Evolutionary conservation across 1,140 invertebrate species (phyloP), one percentile per base, ranked within the genome.

Genomic region (Drosophila miranda): DNA sequence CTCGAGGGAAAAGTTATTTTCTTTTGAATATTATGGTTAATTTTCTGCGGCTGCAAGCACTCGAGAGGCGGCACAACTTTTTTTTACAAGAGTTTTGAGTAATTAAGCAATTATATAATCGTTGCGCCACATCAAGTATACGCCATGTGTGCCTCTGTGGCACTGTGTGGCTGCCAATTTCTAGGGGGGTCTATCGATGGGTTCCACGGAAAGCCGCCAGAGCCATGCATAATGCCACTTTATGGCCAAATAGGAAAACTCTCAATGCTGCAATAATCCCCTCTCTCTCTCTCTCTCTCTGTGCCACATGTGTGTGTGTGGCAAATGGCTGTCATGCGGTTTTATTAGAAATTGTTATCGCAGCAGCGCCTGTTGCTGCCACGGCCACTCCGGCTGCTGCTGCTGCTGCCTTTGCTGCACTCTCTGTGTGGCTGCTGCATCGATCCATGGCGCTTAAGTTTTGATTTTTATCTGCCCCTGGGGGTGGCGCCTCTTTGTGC

Each of bases 311-410:
- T 44, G n/a, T 53, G 41, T 44, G 57, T 38, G 57, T 46, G 43
- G 53, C 56, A 50, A 66, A 64, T 59, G 58, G 63, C 76, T 86
- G 81, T 86, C 81, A 86, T 86, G 81, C 46, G 81, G 81, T 81
- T 86, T 86, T 86, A 86, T 86, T 86, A 86, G 81, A 86, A 86
- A 86, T 86, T 81, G 81, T 86, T 86, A 86, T 86, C 81, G 63
- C 64, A 57, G 63, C 64, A 57, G 74, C 53, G 80, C 80, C 80
- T 83, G 80, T 83, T 83, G 75, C 79, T 67, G 69, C 69, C 50
- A 46, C 52, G 9, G 50, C 52, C 41, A 28, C 67, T 43, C 57
- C 52, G 45, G 23, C 57, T 44, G 48, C 26, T 38, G 30, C 26
- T 38, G 30, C 41, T 38, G 52, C 45, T 38, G 8, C 48, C 9